Percentiles rank a stretch among this genome's conserved stretches.
Evolutionary conservation across 1,140 invertebrate species (phyloP).

Genomic region (Drosophila arizonae): DNA sequence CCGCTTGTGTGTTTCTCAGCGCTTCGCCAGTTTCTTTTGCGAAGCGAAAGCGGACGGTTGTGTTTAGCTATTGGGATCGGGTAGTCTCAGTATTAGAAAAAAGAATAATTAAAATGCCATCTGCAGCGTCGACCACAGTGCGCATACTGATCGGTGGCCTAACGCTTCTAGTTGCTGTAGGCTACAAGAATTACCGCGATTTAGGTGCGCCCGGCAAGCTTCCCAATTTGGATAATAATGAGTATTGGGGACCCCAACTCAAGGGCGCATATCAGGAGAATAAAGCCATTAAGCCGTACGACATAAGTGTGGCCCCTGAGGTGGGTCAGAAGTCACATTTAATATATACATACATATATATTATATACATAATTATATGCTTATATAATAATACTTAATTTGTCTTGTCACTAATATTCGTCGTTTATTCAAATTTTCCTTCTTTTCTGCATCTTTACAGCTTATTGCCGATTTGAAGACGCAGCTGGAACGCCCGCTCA

Average conservation of each 20-base stretch:
- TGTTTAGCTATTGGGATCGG: neutral
- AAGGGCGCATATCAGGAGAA: constrained; percentile 54
- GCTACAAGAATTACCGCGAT: constrained; percentile 65
- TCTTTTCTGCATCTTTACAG: constrained; percentile 69
- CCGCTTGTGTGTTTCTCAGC: neutral
- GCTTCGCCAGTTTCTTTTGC: neutral
- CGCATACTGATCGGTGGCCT: constrained; percentile 58
- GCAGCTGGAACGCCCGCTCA: constrained; percentile 84
- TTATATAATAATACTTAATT: too few species aligned
- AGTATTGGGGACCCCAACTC: constrained; percentile 67
- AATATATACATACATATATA: neutral
- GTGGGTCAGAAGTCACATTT: constrained; percentile 27
- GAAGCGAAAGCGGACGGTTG: constrained; percentile 4
- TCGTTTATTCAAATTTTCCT: constrained; percentile 1
- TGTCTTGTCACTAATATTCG: neutral
- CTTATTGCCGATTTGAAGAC: constrained; percentile 86
- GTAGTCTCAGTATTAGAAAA: neutral
- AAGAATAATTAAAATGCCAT: constrained; percentile 20
- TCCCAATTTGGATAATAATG: constrained; percentile 65
- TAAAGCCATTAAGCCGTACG: constrained; percentile 57
- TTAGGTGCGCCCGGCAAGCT: constrained; percentile 51
- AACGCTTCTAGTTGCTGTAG: constrained; percentile 40
- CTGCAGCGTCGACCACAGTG: constrained; percentile 28
- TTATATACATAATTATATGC: constrained; percentile 1
- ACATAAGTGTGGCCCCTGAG: constrained; percentile 63